A percentile compares a stretch with the other conserved stretches of the same genome.
phyloP scores from a whole-genome alignment of 2,888 invertebrate species.

The Stenolophus ochropezus region DNA sequence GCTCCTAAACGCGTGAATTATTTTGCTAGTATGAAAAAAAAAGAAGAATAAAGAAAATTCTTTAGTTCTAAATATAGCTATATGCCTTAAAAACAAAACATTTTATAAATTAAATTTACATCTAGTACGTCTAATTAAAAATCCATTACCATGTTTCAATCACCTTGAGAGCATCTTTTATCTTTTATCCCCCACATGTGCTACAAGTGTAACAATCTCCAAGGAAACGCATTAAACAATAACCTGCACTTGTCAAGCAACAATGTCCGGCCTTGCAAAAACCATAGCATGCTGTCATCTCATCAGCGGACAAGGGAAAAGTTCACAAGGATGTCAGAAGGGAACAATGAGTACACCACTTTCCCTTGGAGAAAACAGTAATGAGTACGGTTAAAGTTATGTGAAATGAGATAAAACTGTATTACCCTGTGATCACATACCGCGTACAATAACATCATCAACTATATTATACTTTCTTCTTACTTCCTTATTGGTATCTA shows the following conservation, averaged over 20 bases:
- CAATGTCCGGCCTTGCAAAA: constrained; percentile 38
- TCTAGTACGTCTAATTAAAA: neutral
- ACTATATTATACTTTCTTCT: neutral
- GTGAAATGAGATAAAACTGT: neutral
- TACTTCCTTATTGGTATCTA: neutral
- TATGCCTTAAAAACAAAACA: neutral
- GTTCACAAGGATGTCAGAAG: neutral
- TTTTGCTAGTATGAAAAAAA: too few species aligned
- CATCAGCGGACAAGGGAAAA: constrained; percentile 7
- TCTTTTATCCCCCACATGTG: neutral
- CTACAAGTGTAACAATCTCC: neutral
- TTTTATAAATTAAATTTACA: neutral
- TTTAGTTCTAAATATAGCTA: neutral
- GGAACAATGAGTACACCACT: neutral
- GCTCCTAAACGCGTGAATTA: too few species aligned
- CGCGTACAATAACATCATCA: neutral
- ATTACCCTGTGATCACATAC: neutral
- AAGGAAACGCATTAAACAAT: constrained; percentile 37
- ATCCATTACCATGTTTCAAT: neutral
- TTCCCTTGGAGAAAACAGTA: neutral
- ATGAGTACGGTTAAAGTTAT: neutral
- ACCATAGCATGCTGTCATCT: constrained; percentile 29
- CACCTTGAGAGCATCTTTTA: neutral
- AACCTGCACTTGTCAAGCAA: constrained; percentile 35
- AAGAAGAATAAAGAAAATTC: too few species aligned